Percentiles rank a stretch among this genome's conserved stretches.
Conservation (phyloP, 2,888 invertebrate genomes). For the Stenurella melanura region DNA sequence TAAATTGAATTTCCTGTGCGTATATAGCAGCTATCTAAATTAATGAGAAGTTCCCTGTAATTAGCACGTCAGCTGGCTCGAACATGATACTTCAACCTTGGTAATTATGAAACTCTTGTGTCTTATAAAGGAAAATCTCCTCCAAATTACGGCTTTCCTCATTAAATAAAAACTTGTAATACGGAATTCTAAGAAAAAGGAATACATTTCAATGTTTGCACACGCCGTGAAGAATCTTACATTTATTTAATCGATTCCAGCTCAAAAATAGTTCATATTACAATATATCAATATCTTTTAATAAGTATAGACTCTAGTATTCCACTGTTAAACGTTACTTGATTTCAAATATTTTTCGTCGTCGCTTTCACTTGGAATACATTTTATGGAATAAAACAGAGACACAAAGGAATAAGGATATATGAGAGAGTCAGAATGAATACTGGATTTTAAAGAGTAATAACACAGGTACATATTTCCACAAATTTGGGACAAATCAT, state of each 20-base stretch:
- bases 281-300: not conserved
- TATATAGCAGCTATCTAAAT: constrained; percentile 50
- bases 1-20: constrained; percentile 40
- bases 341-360: not conserved
- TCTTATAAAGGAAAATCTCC: constrained; percentile 43
- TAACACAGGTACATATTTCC: no score
- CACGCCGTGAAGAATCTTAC: not conserved
- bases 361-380: not conserved
- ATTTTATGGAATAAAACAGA: not conserved
- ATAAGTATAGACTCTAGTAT: not conserved
- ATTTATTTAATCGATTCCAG: not conserved
- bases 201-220: not conserved
- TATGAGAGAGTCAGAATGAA: no score
- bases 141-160: constrained; percentile 37
- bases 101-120: constrained; percentile 54
- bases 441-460: no score
- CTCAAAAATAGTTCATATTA: not conserved
- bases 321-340: not conserved
- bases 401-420: not conserved
- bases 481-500: no score
- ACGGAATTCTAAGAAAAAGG: not conserved
- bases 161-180: constrained; percentile 29
- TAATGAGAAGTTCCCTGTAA: constrained; percentile 52
- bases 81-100: constrained; percentile 52
- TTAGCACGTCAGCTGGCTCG: constrained; percentile 55